These are phyloP conservation scores for Hippocampus kuda DNA, from an alignment of 2,797 vertebrate species.

Conservation along the genomic window DNA sequence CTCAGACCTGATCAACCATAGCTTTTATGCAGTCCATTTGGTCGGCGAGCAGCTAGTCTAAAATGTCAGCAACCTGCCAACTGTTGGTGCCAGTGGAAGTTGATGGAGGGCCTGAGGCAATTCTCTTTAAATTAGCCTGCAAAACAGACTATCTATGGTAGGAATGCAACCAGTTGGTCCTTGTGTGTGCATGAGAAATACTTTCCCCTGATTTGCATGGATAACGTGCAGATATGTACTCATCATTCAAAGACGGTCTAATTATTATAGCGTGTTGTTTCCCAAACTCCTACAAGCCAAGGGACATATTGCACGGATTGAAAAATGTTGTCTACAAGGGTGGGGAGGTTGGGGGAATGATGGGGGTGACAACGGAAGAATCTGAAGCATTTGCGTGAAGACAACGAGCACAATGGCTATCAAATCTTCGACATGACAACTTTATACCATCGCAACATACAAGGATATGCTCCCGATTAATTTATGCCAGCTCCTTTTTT, in stretches of 20 bases:
- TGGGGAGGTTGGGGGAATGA: no score
- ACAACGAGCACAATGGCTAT: no score
- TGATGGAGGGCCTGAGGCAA: constrained; percentile 36
- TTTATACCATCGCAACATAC: no score
- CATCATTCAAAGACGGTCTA: no score
- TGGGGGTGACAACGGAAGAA: no score
- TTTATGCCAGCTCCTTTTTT: no score
- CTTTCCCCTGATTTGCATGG: constrained; percentile 34
- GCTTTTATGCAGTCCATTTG: constrained; percentile 40
- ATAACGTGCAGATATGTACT: constrained; percentile 17
- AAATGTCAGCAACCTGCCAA: constrained; percentile 40
- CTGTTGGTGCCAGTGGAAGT: constrained; percentile 31
- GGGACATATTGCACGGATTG: no score
- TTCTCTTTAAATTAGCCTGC: constrained; percentile 39
- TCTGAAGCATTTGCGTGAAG: background rate
- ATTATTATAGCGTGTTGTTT: no score
- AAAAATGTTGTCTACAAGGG: no score
- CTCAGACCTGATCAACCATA: constrained; percentile 29
- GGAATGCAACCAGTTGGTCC: constrained; percentile 23
- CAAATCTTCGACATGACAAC: no score
- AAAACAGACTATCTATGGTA: constrained; percentile 29
- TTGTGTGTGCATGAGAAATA: constrained; percentile 35
- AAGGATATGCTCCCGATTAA: no score
- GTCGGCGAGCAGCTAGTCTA: constrained; percentile 13
- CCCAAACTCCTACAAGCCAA: no score